A percentile compares a stretch with the other conserved stretches of the same genome.
Conservation (phyloP, 2,797 vertebrate genomes). For the Phataginus tricuspis region DNA sequence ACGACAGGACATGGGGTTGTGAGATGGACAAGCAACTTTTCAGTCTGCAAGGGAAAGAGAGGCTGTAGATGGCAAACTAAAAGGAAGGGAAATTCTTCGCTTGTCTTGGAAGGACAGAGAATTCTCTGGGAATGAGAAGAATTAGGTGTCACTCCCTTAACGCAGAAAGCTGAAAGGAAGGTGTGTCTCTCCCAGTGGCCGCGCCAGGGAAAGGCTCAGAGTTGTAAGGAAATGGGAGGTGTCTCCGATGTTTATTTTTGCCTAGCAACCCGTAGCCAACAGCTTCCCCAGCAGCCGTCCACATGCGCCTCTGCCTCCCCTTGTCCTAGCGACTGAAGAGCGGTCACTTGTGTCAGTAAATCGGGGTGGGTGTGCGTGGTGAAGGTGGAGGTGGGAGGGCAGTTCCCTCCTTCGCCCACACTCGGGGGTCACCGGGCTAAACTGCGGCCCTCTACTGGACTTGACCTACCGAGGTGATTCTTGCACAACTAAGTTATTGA, state of each 20-base stretch:
- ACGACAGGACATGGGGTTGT: background rate
- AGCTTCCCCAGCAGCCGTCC: constrained; percentile 70
- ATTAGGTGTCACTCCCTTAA: background rate
- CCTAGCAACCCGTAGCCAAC: constrained; percentile 80
- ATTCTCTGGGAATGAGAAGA: background rate
- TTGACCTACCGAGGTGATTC: constrained; percentile 64
- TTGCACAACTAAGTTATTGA: constrained; percentile 57
- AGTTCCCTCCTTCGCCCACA: constrained; percentile 29
- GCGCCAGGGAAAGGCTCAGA: constrained; percentile 54
- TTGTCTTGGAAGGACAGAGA: background rate
- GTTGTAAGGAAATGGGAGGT: constrained; percentile 73
- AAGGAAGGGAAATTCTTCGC: constrained; percentile 62
- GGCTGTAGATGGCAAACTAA: background rate
- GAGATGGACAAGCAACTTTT: background rate
- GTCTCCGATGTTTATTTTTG: constrained; percentile 81
- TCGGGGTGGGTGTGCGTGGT: constrained; percentile 17
- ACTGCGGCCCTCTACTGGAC: background rate
- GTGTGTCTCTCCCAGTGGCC: constrained; percentile 75
- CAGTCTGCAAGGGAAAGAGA: background rate
- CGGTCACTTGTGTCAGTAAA: constrained; percentile 76
- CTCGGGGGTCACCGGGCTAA: constrained; percentile 46
- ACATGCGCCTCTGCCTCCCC: constrained; percentile 66
- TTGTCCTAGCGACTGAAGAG: constrained; percentile 67
- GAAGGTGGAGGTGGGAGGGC: constrained; percentile 32
- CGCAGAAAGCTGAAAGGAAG: constrained; percentile 56